Percentiles rank a stretch among this genome's conserved stretches.
Evolutionary conservation across 2,113 vertebrate species (phyloP).

Genomic region (Chionis minor): DNA sequence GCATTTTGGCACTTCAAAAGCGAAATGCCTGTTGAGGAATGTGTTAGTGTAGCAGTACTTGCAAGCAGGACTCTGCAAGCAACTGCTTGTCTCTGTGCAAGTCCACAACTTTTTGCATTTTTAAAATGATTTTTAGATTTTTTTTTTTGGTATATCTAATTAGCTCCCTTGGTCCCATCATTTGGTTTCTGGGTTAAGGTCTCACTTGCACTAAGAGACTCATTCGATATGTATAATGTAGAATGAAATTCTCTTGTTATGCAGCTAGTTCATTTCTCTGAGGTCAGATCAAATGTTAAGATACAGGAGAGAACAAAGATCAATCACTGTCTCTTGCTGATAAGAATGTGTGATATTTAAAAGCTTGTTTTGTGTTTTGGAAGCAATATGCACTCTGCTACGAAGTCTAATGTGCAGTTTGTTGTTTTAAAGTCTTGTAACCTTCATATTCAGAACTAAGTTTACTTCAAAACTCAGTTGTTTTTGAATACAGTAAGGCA

Average conservation of each 20-base stretch:
- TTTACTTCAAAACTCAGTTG: neutral
- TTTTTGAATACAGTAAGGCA: neutral
- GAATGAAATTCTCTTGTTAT: neutral
- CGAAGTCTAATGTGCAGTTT: neutral
- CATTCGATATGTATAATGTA: neutral
- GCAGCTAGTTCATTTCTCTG: neutral
- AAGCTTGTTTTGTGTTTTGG: neutral
- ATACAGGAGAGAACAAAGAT: neutral
- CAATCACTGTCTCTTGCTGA: neutral
- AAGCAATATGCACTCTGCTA: neutral
- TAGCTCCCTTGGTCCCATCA: neutral
- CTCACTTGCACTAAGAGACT: neutral
- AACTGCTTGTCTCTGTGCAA: neutral
- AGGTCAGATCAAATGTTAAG: neutral
- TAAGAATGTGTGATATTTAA: neutral
- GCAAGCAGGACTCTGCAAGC: neutral
- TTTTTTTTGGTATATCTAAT: neutral
- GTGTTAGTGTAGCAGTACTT: neutral
- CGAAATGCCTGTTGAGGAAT: neutral
- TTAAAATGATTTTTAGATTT: neutral
- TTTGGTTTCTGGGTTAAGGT: neutral
- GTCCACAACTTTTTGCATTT: neutral
- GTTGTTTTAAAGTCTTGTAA: neutral
- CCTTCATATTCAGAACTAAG: neutral
- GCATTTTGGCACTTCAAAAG: neutral